Base-by-base conservation (phyloP, 2,797 vertebrate species). In the Carapus acus region DNA sequence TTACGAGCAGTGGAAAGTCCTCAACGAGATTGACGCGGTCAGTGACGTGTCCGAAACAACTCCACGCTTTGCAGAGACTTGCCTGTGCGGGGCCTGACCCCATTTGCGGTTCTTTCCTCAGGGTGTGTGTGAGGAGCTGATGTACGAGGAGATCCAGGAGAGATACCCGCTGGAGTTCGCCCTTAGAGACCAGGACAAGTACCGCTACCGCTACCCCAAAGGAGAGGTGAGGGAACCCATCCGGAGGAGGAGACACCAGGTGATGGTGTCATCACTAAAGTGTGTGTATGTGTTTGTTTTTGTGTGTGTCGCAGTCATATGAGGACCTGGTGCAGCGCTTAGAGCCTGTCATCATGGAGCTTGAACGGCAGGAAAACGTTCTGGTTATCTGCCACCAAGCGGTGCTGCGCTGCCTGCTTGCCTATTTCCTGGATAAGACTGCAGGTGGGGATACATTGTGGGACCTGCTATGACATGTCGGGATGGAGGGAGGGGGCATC, bases 121-220 rank as follows among this genome's bases (percentile, higher is more conserved):
- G 96, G 96, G 96, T 1, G 93, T 92, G 39, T 99, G 96, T 78
- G 96, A 99, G 80, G 96, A 99, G 79, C 88, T 99, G 92, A 97
- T 90, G 58, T 99, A 99, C 0, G 96, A 99, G 69, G 96, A 98
- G 83, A 97, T 99, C 76, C 95, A 98, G 83, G 91, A 87, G 49
- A 83, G 90, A 58, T 93, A 85, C 31, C 94, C 95, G 0, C 86
- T 94, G 69, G 96, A 99, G 80, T 99, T 98, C 72, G 95, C 95
- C 36, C 77, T 99, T 69, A 89, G 96, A 67, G 96, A 99, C 74
- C 94, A 98, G 82, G 96, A 99, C 89, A 99, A 99, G 74, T 98
- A 98, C 73, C 91, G 94, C 80, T 99, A 99, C 77, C 92, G 96
- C 17, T 99, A 98, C 69, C 96, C 96, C 0, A 97, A 98, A 74